Base-by-base conservation (phyloP, 2,888 invertebrate genomes). In the Catonia carolina region DNA sequence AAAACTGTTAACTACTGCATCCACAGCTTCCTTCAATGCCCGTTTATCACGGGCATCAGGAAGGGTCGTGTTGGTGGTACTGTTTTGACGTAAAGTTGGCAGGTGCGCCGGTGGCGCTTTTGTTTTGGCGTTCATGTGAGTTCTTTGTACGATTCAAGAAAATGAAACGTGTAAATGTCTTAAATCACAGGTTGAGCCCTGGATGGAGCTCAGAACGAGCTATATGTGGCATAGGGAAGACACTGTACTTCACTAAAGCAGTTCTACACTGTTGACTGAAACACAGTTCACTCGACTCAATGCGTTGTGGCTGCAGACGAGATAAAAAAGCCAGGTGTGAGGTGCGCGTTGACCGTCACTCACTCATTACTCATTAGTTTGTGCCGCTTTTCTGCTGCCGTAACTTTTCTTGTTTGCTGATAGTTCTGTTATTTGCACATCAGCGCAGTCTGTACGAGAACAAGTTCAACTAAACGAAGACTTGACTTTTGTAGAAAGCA, bases 1-100 rank as follows among this genome's bases (percentile, higher is more conserved):
- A 72, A 84, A 85, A 71, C 83, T 84, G 71, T 83, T 83, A 63
- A 84, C 84, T 48, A 85, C 84, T 14, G 83, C 83, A 70, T 85
- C 84, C 17, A 84, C 84, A n/a, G 84, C 84, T 69, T 84, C 84
- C 67, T 81, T 80, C 52, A 84, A 74, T 52, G 78, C 77, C 70
- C 78, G 77, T 64, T 78, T 78, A 59, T 78, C 78, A 56, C 77
- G 71, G 36, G 77, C 77, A 69, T 79, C 78, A 22, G 78, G 77
- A 63, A 77, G 69, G 57, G 56, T 56, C 33, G 60, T 22, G 27
- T 22, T 20, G 10, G 57, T 50, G 31, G 57, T 41, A n/a, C 54
- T 37, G 41, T 42, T 48, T 39, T 55, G 58, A 33, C 58, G 53
- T 22, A 58, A 49, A 42, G 58, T 47, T 41, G 58, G 58, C 55